Evolutionary conservation across 2,888 invertebrate species (phyloP).

Genomic region (Auanema freiburgensis): DNA sequence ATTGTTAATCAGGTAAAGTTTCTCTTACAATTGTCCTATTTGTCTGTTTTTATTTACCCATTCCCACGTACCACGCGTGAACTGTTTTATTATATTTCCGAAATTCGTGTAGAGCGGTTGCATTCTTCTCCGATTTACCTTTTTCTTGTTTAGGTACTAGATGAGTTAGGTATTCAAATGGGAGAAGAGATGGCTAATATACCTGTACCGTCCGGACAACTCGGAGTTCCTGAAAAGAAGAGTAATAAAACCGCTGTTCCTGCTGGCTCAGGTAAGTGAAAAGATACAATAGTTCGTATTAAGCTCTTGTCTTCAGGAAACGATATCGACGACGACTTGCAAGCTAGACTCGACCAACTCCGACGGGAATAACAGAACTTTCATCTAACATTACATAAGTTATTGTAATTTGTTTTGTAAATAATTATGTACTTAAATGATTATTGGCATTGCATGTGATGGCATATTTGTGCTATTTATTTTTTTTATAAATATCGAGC

Average conservation of each 20-base stretch:
- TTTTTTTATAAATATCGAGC: slow-evolving; percentile 3
- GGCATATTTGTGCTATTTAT: background rate
- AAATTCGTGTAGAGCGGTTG: background rate
- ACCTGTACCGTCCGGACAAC: slow-evolving; percentile 74
- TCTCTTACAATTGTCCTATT: background rate
- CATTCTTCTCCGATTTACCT: background rate
- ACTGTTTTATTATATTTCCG: background rate
- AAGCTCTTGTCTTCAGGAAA: slow-evolving; percentile 62
- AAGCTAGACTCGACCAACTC: slow-evolving; percentile 66
- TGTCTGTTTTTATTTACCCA: background rate
- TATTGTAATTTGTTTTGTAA: slow-evolving; percentile 2
- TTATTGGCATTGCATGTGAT: background rate
- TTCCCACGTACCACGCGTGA: background rate
- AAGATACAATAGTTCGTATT: background rate
- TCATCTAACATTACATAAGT: background rate
- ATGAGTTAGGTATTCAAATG: slow-evolving; percentile 93
- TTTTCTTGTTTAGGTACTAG: slow-evolving; percentile 79
- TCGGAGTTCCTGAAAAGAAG: slow-evolving; percentile 29
- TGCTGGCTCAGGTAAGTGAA: background rate
- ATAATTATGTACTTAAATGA: background rate
- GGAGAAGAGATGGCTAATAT: slow-evolving; percentile 87
- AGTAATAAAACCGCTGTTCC: background rate
- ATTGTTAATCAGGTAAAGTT: slow-evolving; percentile 58
- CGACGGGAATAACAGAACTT: slow-evolving; percentile 29
- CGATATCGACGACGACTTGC: slow-evolving; percentile 89